phyloP scores from a whole-genome alignment of 2,113 vertebrate species.

The Acrocephalus kingi region DNA sequence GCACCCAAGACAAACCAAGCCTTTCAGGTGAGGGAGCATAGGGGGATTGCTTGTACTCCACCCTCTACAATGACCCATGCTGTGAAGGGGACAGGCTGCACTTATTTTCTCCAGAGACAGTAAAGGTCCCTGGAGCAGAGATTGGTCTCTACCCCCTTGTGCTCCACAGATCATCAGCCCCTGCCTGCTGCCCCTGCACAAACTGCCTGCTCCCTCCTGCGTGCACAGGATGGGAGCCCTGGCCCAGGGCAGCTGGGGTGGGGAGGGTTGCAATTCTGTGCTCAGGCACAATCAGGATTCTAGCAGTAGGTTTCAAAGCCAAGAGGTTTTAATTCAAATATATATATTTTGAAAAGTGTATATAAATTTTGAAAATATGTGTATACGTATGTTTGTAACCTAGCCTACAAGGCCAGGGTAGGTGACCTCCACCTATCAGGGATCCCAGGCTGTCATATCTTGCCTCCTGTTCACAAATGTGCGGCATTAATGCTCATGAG shows the following conservation, averaged over 20 bases:
- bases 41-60: neutral
- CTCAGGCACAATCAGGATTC: neutral
- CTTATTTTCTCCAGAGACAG: neutral
- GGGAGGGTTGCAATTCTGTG: neutral
- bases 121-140: neutral
- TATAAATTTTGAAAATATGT: neutral
- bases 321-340: neutral
- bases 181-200: neutral
- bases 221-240: accelerated
- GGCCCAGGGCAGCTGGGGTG: too few species aligned
- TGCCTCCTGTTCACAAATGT: neutral
- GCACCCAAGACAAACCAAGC: neutral
- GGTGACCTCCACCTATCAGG: neutral
- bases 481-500: neutral
- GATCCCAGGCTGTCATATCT: neutral
- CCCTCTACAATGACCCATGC: neutral
- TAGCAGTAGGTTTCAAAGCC: neutral
- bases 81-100: neutral
- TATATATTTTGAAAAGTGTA: neutral
- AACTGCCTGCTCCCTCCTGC: neutral
- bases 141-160: accelerated
- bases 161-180: neutral
- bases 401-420: neutral
- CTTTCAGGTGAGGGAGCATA: neutral
- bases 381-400: neutral